Evolutionary conservation across 2,113 vertebrate species (phyloP), one percentile per base, ranked within the genome.

Genomic region (Sapajus apella): DNA sequence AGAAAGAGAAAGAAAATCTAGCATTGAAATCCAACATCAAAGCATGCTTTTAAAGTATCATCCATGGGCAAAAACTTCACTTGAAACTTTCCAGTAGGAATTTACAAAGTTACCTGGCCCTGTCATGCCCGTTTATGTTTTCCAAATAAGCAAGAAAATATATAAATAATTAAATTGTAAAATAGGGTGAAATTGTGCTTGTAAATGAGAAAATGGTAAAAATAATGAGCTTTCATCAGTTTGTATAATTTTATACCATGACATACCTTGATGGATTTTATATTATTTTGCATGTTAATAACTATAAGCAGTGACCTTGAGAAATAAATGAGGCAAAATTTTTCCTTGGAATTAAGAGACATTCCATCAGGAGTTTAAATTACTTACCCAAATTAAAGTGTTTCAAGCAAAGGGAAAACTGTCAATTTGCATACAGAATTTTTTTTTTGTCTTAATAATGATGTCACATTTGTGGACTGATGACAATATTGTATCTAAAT

Each of bases 271-370:
- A 82, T 91, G 25, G 1, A 50, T 73, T 93, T 95, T 68, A 3
- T 32, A 32, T 52, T 70, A 81, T 45, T 96, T 91, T 55, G 40
- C 18, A 20, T 52, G n/a, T 75, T 45, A 91, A 56, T 91, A 52
- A 64, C 13, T 82, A 20, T 11, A 76, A 32, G 8, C 6, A 47
- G 7, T 56, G n/a, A 95, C 80, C 45, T 80, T 70, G 35, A 96
- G 21, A 95, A 79, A 86, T 73, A 32, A 96, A 80, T 68, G 43
- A 91, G 47, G 61, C 23, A 64, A 79, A 72, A 52, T 7, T 50
- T 92, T 84, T 79, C 45, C 52, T 83, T 90, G 50, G 35, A 37
- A 86, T 96, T 77, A 37, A 91, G 86, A 89, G 30, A 96, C 82
- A 61, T 61, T 12, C 4, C 2, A 94, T 10, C 5, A 55, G 21